Evolutionary conservation across 2,797 vertebrate genomes (phyloP).

Genomic region (Falco novaeseelandiae): DNA sequence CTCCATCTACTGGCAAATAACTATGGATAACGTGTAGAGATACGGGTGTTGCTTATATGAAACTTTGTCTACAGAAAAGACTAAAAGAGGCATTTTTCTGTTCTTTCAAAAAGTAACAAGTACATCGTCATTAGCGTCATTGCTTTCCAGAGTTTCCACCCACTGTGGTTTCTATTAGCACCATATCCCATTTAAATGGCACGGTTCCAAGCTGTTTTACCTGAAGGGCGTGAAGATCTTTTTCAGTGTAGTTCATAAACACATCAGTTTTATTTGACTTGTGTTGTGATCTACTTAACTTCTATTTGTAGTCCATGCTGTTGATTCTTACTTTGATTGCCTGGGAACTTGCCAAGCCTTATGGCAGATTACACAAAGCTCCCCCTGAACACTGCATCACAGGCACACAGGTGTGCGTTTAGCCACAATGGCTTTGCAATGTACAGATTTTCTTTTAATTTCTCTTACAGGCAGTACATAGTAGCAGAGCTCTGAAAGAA

Average conservation of each 20-base stretch:
- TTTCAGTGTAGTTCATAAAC: background rate
- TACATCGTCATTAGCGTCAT: background rate
- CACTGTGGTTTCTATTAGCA: background rate
- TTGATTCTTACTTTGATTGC: background rate
- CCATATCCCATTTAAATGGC: background rate
- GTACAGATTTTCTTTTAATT: background rate
- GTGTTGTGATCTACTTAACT: background rate
- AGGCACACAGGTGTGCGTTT: background rate
- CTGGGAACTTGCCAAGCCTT: background rate
- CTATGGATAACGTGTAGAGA: background rate
- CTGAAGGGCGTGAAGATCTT: background rate
- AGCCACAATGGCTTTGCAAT: background rate
- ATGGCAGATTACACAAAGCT: background rate
- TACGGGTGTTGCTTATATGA: background rate
- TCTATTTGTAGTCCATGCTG: background rate
- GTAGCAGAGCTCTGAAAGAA: background rate
- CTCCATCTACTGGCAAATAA: slow-evolving; percentile 72
- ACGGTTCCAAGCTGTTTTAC: background rate
- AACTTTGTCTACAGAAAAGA: background rate
- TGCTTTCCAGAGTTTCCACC: background rate
- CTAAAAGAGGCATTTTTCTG: background rate
- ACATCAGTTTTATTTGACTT: background rate
- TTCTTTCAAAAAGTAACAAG: background rate
- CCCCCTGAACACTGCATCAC: background rate
- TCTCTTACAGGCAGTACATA: background rate